Base-by-base conservation (phyloP, 2,888 invertebrate species). In the Euplagia quadripunctaria region DNA sequence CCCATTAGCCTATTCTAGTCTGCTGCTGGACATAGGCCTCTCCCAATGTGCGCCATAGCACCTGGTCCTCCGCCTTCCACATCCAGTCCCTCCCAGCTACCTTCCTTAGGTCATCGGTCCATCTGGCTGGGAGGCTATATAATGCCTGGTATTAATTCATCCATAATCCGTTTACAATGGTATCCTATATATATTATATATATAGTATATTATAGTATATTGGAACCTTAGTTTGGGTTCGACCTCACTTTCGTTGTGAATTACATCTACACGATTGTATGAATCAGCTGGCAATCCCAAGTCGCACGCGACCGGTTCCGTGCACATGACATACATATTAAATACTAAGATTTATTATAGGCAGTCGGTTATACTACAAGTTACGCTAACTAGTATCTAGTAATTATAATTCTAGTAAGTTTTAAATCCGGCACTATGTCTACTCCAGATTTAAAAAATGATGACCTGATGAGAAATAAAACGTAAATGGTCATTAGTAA, bases 261-360 rank as follows among this genome's bases (percentile, higher is more conserved):
- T 72, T 80, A 81, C 83, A 87, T 81, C 83, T 78, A 81, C 72
- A 55, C 79, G 79, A 74, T 73, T 67, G 87, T 81, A 88, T 94
- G 94, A 95, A 90, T 95, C 94, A 95, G 88, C 90, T 86, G 94
- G 93, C 94, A 94, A 93, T 93, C 92, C 94, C 94, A 76, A 83
- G 85, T 83, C 87, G 87, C 87, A 75, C 82, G 82, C 85, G 82
- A 79, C 83, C 77, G 87, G 91, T 92, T 94, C 94, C 93, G 92
- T 82, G 88, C 88, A 77, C 92, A 94, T 94, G 95, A 91, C 89
- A 85, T 78, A 82, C 90, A 92, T 92, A 86, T 85, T 85, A 87
- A 88, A 73, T 66, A 41, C 43, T n/a, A 70, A 41, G 52, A 64
- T 64, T 70, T 64, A 64, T 42, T 70, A 31, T 14, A 70, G 12